These are phyloP conservation scores for Caloenas nicobarica DNA, from an alignment of 2,113 vertebrate species.

Conservation along the genomic window DNA sequence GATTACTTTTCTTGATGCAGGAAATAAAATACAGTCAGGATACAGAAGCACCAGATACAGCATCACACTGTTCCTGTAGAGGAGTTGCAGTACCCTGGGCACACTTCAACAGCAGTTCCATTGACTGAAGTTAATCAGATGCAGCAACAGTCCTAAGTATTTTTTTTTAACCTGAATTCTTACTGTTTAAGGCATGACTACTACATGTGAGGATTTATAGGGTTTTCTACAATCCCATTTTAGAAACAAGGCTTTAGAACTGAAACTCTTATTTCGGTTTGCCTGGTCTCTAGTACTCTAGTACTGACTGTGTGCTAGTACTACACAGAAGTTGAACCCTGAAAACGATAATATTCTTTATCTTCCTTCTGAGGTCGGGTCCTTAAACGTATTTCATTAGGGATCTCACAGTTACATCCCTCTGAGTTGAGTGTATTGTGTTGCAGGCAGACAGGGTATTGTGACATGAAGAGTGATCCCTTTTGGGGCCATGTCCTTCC, in stretches of 20 bases:
- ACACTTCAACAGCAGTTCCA: background rate
- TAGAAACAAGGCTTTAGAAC: background rate
- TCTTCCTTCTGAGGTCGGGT: background rate
- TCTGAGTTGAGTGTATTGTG: background rate
- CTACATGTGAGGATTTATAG: background rate
- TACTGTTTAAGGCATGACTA: background rate
- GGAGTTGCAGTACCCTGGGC: background rate
- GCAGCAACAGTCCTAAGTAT: background rate
- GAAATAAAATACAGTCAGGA: background rate
- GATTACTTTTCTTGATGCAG: background rate
- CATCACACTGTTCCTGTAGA: background rate
- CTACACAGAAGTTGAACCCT: background rate
- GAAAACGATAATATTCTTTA: background rate
- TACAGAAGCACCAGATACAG: background rate
- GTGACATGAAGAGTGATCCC: background rate
- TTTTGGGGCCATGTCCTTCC: background rate
- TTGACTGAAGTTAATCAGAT: background rate
- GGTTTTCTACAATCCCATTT: background rate
- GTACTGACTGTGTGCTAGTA: background rate
- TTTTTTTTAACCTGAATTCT: background rate
- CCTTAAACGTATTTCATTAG: background rate
- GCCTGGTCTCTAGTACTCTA: background rate
- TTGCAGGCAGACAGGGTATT: background rate
- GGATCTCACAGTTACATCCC: background rate
- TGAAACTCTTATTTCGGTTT: background rate